Evolutionary conservation across 2,113 vertebrate genomes (phyloP).

Genomic region (Chelonoidis abingdonii): DNA sequence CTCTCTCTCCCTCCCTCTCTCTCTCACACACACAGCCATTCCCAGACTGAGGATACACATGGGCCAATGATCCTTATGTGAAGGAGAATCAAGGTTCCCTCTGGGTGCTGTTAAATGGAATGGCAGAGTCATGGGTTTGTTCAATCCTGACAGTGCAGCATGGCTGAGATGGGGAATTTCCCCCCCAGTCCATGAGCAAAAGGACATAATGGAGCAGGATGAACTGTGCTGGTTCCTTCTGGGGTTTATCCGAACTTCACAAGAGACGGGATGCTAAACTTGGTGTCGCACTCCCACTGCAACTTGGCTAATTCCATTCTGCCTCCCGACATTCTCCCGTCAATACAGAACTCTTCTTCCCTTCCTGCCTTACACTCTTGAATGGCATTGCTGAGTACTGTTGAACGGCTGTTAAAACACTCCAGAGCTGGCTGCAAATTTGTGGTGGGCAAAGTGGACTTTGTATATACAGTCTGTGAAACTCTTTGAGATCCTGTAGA

Average conservation of each 20-base stretch:
- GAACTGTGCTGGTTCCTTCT: background rate
- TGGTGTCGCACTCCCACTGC: background rate
- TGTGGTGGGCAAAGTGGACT: background rate
- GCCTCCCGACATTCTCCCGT: background rate
- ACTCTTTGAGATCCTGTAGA: no score
- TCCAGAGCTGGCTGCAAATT: background rate
- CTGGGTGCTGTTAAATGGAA: background rate
- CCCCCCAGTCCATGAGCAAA: background rate
- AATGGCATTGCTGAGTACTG: background rate
- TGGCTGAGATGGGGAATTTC: background rate
- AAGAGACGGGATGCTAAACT: background rate
- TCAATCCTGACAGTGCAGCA: background rate
- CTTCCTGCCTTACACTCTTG: background rate
- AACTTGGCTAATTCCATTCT: background rate
- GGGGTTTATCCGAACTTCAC: background rate
- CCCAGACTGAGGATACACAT: background rate
- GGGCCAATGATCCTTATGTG: background rate
- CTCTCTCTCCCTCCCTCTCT: background rate
- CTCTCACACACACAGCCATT: no score
- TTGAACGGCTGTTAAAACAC: background rate
- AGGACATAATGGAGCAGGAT: background rate
- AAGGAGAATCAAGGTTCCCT: background rate
- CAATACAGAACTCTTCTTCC: background rate
- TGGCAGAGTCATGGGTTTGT: background rate
- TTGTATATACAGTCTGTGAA: background rate